phyloP scores from a whole-genome alignment of 92 coral and sea anemone species.

The Porites cylindrica region DNA sequence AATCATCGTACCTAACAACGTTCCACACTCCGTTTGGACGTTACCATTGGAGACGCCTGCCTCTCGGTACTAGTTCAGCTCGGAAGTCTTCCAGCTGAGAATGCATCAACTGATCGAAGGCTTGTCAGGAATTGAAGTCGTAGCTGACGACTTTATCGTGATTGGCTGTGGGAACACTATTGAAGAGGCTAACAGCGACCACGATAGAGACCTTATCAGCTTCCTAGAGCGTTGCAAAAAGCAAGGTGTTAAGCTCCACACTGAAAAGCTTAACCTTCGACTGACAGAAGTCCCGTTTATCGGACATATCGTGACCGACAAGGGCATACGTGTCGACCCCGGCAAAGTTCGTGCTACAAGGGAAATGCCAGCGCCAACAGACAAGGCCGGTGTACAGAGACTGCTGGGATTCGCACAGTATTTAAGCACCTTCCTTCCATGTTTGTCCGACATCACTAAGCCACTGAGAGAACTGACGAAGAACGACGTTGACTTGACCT shows the following conservation, averaged over 20 bases:
- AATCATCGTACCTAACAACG: constrained; percentile 1
- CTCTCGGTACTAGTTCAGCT: no score
- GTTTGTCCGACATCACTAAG: constrained; percentile 24
- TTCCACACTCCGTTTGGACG: constrained; percentile 34
- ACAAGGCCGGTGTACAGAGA: constrained; percentile 64
- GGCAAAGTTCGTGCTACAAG: constrained; percentile 49
- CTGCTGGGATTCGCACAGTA: no score
- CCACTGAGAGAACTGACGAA: constrained; percentile 14
- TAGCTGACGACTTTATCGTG: constrained; percentile 56
- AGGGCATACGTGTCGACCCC: constrained; percentile 55
- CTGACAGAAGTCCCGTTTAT: constrained; percentile 49
- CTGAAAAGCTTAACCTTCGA: constrained; percentile 39
- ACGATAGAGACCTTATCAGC: background rate
- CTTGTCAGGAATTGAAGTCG: constrained; percentile 37
- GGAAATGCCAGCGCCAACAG: constrained; percentile 66
- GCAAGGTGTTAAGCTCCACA: no score
- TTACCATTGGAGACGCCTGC: no score
- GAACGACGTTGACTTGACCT: constrained; percentile 16
- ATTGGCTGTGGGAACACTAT: constrained; percentile 36
- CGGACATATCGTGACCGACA: constrained; percentile 33
- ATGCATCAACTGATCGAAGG: constrained; percentile 9
- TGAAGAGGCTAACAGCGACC: constrained; percentile 33
- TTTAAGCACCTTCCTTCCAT: constrained; percentile 31
- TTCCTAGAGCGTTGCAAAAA: no score
- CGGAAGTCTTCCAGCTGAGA: background rate